A percentile compares a stretch with the other conserved stretches of the same genome.
These are phyloP conservation scores for Drosophila kepulauana DNA, from an alignment of 1,140 invertebrate genomes.

Conservation along the genomic window DNA sequence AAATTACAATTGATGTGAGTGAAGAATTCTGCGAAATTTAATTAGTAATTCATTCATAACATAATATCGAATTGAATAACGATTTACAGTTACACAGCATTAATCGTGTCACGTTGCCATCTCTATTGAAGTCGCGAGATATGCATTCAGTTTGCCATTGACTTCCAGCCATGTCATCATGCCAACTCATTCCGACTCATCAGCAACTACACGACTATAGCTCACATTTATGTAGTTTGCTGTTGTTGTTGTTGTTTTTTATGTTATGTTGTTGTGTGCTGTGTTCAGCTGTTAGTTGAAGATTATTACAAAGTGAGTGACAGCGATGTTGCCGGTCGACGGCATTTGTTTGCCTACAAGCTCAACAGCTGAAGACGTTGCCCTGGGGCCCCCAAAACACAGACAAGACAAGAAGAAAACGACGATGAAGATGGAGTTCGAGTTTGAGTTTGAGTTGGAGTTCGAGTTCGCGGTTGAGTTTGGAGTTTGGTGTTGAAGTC, in stretches of 20 bases:
- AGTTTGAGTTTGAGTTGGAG: neutral
- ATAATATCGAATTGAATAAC: no score
- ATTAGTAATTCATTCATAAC: neutral
- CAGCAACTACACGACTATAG: constrained; percentile 49
- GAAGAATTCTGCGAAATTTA: neutral
- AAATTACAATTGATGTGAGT: neutral
- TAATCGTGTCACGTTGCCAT: constrained; percentile 49
- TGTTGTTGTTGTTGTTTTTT: constrained; percentile 30
- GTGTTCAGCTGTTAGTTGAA: constrained; percentile 60
- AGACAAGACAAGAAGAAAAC: neutral
- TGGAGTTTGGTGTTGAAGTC: neutral
- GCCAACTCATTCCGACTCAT: constrained; percentile 43
- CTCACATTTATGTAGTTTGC: constrained; percentile 27
- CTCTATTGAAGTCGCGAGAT: constrained; percentile 22
- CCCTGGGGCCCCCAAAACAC: constrained; percentile 10
- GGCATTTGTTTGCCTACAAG: constrained; percentile 54
- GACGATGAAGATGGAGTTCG: neutral
- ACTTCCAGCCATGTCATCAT: constrained; percentile 59
- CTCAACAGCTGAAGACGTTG: constrained; percentile 33
- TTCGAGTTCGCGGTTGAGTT: constrained; percentile 9
- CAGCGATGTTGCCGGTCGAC: constrained; percentile 37
- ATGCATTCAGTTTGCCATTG: constrained; percentile 59
- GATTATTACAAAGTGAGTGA: constrained; percentile 74
- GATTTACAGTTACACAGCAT: no score
- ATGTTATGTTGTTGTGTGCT: constrained; percentile 16